phyloP scores from a whole-genome alignment of 2,888 invertebrate genomes.

The Onthophagus sagittarius region DNA sequence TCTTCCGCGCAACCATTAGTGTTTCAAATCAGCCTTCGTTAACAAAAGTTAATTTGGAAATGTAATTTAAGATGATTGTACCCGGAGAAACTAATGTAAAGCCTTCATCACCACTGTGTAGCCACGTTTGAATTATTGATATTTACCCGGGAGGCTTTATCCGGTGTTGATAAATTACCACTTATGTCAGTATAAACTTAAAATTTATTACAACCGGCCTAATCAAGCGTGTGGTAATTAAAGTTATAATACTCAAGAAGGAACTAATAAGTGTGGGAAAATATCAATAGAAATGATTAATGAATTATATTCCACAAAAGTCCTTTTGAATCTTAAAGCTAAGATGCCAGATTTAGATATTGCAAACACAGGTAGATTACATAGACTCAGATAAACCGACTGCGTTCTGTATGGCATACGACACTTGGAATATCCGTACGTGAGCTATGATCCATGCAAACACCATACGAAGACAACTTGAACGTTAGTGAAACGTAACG shows the following conservation, averaged over 20 bases:
- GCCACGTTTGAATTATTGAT: background rate
- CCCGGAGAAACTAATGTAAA: background rate
- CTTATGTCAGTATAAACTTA: background rate
- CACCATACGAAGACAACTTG: background rate
- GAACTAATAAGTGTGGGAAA: background rate
- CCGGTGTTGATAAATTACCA: background rate
- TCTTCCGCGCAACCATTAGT: background rate
- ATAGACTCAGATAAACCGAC: background rate
- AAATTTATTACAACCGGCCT: background rate
- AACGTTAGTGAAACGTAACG: background rate
- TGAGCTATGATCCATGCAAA: background rate
- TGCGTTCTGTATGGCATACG: background rate
- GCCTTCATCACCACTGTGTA: background rate
- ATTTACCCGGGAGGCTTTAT: background rate
- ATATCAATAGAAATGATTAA: too few relatives aligned
- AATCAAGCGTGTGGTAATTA: background rate
- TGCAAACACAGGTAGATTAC: background rate
- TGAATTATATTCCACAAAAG: too few relatives aligned
- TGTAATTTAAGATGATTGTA: background rate
- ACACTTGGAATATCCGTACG: background rate
- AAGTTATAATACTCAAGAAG: background rate
- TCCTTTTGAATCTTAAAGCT: too few relatives aligned
- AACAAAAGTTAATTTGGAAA: background rate
- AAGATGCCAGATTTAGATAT: too few relatives aligned
- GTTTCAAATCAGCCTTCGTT: background rate